These are phyloP conservation scores for Opisthocomus hoazin DNA, from an alignment of 2,113 vertebrate species.

Conservation along the genomic window DNA sequence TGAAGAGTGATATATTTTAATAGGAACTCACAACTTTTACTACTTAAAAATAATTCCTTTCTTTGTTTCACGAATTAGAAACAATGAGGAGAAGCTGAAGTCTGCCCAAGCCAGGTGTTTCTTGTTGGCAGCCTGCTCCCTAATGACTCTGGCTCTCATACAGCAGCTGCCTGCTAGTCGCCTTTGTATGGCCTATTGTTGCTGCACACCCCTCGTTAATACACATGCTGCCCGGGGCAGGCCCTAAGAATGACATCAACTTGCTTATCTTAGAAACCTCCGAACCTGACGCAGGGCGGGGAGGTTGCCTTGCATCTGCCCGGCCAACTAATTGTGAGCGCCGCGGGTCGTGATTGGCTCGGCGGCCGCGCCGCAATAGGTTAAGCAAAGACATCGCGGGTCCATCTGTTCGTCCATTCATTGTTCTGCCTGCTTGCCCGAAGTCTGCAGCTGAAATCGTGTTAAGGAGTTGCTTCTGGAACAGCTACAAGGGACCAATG, in stretches of 20 bases:
- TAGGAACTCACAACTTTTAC: conserved; percentile 69
- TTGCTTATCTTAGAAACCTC: conserved; percentile 88
- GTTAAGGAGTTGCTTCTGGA: conserved; percentile 78
- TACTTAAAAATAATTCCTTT: conserved; percentile 72
- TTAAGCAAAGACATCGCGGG: conserved; percentile 88
- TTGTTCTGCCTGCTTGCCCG: conserved; percentile 84
- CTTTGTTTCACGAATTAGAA: conserved; percentile 74
- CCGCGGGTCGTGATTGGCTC: conserved; percentile 80
- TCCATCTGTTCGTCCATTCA: conserved; percentile 96
- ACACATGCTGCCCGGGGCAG: conserved; percentile 88
- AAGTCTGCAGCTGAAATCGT: conserved; percentile 77
- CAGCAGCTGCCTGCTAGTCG: conserved; percentile 93
- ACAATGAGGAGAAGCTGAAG: conserved; percentile 80
- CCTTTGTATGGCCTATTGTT: conserved; percentile 94
- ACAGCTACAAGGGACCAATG: conserved; percentile 75
- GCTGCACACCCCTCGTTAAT: conserved; percentile 86
- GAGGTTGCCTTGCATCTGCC: conserved; percentile 84
- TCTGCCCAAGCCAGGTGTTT: conserved; percentile 93
- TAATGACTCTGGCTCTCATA: conserved; percentile 83
- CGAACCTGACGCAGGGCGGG: conserved; percentile 76
- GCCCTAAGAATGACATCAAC: conserved; percentile 85
- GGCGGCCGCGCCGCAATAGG: conserved; percentile 74
- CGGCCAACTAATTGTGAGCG: conserved; percentile 82
- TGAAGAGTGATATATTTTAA: conserved; percentile 20
- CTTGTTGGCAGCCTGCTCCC: conserved; percentile 85